Conservation (phyloP, 2,888 invertebrate genomes). For the Sinohyriopsis cumingii region DNA sequence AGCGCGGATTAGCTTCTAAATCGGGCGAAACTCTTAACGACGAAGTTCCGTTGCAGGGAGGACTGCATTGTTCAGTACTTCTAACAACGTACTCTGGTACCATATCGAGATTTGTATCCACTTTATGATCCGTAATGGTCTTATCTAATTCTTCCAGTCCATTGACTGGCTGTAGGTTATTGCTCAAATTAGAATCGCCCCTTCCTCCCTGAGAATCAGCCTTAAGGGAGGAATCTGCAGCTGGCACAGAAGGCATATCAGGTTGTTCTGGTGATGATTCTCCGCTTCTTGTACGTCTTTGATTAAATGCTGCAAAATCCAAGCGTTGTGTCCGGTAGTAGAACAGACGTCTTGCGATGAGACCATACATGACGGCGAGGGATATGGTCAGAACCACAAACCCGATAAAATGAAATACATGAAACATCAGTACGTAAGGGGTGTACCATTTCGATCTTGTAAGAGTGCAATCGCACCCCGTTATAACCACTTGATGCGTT, state of each 20-base stretch:
- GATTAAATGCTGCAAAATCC: background rate
- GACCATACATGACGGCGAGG: conserved; percentile 41
- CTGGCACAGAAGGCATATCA: background rate
- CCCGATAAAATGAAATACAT: conserved; percentile 38
- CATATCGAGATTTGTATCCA: too few species aligned
- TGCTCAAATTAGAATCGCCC: too few species aligned
- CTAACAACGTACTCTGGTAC: too few species aligned
- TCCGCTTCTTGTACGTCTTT: background rate
- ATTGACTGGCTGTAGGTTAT: too few species aligned
- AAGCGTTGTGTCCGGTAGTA: conserved; percentile 8
- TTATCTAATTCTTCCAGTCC: too few species aligned
- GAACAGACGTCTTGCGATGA: conserved; percentile 40
- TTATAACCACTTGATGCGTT: conserved; percentile 9
- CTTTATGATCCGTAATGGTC: too few species aligned
- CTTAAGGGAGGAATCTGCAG: too few species aligned
- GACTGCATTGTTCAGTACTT: too few species aligned
- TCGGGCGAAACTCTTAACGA: too few species aligned
- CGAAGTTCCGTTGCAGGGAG: too few species aligned
- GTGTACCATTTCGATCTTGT: conserved; percentile 33
- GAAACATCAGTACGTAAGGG: conserved; percentile 44
- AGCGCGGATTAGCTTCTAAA: too few species aligned
- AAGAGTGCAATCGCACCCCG: conserved; percentile 51
- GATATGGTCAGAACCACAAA: conserved; percentile 38
- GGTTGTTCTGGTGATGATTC: conserved; percentile 1
- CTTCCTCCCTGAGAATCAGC: too few species aligned